Base-by-base conservation (phyloP, 1,140 invertebrate genomes). In the Cherax destructor region DNA sequence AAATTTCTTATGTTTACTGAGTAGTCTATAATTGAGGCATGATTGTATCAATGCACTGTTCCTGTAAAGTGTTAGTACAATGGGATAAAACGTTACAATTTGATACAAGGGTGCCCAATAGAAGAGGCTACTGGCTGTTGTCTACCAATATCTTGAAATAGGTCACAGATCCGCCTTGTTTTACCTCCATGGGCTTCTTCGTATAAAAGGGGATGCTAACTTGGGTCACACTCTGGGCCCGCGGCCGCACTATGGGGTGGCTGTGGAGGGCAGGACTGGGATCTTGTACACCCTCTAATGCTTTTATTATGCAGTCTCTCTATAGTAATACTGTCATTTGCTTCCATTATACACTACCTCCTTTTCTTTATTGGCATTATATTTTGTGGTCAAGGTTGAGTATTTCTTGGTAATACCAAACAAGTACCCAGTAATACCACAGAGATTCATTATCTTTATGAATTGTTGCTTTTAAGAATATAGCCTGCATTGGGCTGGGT, bases 161-260 rank as follows among this genome's bases (percentile, higher is more conserved):
- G 88, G 88, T 91, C 88, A 91, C 88, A 91, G 83, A 72, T 91
- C 59, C 59, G 81, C 88, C 88, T 85, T 91, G 61, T 72, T 85
- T 85, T 91, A 59, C 88, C 88, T 91, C 88, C 88, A 65, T 85
- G 88, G 88, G 88, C 88, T 91, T 84, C 86, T 91, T 91, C 83
- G 88, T 91, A 91, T 91, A 91, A 91, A 91, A 91, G 88, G 88
- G 83, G 88, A 91, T 91, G 88, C 88, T 91, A 85, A 76, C 88
- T 85, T 85, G 88, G 88, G 74, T 80, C 88, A 85, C 88, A 61
- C 88, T 83, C 79, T 85, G 81, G 88, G 86, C 72, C 88, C 79
- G 72, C 88, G 80, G 79, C 88, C 88, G 88, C 79, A 83, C 88
- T 89, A 59, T 47, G 30, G 81, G 77, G 83, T 79, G 88, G 88